phyloP scores from a whole-genome alignment of 2,113 vertebrate species.

The Centropus bengalensis region DNA sequence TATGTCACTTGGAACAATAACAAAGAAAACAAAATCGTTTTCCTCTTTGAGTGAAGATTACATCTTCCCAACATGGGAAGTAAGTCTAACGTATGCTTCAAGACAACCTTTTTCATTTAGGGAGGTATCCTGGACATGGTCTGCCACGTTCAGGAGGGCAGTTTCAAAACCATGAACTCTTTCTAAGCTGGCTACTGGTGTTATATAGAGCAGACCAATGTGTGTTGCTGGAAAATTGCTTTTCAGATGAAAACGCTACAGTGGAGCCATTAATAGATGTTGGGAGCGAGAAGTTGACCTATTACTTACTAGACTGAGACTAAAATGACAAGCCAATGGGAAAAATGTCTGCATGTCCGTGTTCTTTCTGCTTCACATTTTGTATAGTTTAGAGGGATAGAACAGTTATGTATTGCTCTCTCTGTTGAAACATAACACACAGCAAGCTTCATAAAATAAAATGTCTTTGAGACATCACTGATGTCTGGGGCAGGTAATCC shows the following conservation, averaged over 20 bases:
- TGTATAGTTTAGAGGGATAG: background rate
- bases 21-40: conserved; percentile 62
- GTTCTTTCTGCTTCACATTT: background rate
- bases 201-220: background rate
- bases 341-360: background rate
- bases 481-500: background rate
- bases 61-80: conserved; percentile 18
- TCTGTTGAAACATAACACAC: background rate
- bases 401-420: background rate
- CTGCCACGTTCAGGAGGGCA: background rate
- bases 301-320: background rate
- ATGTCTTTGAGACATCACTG: background rate
- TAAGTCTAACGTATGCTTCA: conserved; percentile 14
- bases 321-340: background rate
- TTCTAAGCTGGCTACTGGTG: background rate
- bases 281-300: background rate
- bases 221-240: background rate
- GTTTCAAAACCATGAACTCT: background rate
- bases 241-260: background rate
- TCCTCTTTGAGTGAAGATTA: conserved; percentile 40
- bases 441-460: background rate
- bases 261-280: background rate
- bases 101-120: background rate
- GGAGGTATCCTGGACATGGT: background rate
- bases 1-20: conserved; percentile 62